These are phyloP conservation scores for Polyommatus icarus DNA, from an alignment of 2,888 invertebrate species.

Conservation along the genomic window DNA sequence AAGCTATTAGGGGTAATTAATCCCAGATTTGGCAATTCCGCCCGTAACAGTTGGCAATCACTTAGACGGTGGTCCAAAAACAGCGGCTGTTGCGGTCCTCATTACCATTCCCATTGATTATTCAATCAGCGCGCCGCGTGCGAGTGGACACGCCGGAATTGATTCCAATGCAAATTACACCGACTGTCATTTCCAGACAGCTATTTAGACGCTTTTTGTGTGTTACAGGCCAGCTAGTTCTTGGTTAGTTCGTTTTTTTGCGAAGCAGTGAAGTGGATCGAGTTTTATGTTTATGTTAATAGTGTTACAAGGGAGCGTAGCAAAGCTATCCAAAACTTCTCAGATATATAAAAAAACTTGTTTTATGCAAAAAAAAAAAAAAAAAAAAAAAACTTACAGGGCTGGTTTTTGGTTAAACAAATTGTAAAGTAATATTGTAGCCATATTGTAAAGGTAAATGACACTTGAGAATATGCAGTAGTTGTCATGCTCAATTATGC, in stretches of 20 bases:
- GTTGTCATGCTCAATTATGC: too few relatives aligned
- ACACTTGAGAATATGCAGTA: too few relatives aligned
- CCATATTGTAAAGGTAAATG: too few relatives aligned
- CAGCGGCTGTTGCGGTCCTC: constrained; percentile 66
- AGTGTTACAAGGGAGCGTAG: too few relatives aligned
- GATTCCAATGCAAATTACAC: constrained; percentile 69
- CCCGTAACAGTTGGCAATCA: constrained; percentile 41
- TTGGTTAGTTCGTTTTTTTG: not conserved
- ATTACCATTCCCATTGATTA: constrained; percentile 77
- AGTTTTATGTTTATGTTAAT: too few relatives aligned
- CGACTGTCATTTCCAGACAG: constrained; percentile 37
- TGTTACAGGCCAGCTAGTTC: constrained; percentile 3
- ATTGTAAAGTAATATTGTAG: too few relatives aligned
- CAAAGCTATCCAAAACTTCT: too few relatives aligned
- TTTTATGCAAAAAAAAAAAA: too few relatives aligned
- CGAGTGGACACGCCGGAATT: constrained; percentile 58
- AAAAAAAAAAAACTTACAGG: too few relatives aligned
- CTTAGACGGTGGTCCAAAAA: constrained; percentile 44
- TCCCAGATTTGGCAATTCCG: constrained; percentile 41
- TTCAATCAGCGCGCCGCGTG: constrained; percentile 63
- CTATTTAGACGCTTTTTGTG: constrained; percentile 12
- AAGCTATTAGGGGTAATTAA: constrained; percentile 6
- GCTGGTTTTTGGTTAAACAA: too few relatives aligned
- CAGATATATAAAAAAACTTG: too few relatives aligned
- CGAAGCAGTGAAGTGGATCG: too few relatives aligned